Percentiles rank a stretch among this genome's conserved stretches.
phyloP scores from a whole-genome alignment of 2,113 vertebrate species.

The Cyprinus carpio region DNA sequence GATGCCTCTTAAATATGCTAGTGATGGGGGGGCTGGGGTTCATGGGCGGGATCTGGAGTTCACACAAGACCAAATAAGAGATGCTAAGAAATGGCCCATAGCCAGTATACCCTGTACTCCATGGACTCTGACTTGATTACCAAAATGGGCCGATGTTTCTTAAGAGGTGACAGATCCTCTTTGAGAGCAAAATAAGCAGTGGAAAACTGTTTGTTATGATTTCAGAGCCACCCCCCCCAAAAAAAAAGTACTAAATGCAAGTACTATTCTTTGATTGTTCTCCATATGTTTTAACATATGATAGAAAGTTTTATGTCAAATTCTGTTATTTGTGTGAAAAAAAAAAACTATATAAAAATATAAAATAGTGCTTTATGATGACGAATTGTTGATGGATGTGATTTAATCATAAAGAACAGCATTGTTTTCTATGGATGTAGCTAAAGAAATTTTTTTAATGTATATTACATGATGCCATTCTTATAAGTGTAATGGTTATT shows the following conservation, averaged over 20 bases:
- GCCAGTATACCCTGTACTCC: constrained; percentile 66
- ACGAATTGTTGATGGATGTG: background rate
- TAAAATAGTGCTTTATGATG: background rate
- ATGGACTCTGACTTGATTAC: constrained; percentile 56
- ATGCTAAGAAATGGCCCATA: constrained; percentile 67
- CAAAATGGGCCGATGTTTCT: constrained; percentile 64
- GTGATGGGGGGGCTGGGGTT: constrained; percentile 48
- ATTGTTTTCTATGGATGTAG: background rate
- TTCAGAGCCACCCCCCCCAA: background rate
- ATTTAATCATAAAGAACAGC: background rate
- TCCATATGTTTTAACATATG: background rate
- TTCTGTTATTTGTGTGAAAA: background rate
- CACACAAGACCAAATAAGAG: constrained; percentile 81
- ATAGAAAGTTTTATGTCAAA: background rate
- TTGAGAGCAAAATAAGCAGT: constrained; percentile 43
- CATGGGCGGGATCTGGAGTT: constrained; percentile 66
- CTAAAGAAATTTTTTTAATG: background rate
- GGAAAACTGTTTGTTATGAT: background rate
- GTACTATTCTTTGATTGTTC: background rate
- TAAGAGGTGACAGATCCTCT: constrained; percentile 49
- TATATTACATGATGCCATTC: background rate
- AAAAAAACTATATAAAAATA: background rate
- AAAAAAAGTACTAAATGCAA: background rate
- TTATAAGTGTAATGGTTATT: background rate
- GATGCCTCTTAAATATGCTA: constrained; percentile 75